Percentiles rank a stretch among this genome's conserved stretches.
phyloP scores from a whole-genome alignment of 2,113 vertebrate species.

The Otolemur garnettii region DNA sequence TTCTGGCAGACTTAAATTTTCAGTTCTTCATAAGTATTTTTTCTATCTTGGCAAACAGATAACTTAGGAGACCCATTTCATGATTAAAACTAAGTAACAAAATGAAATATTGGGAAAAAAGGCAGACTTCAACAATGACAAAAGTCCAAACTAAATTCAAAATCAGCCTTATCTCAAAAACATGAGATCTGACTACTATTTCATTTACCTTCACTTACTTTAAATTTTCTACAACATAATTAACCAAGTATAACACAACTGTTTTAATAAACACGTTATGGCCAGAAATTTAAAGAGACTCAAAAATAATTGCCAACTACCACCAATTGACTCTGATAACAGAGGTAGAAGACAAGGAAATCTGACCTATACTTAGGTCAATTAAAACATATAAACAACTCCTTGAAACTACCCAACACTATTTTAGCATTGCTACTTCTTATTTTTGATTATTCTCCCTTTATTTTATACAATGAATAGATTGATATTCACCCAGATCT shows the following conservation, averaged over 20 bases:
- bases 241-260: neutral
- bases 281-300: neutral
- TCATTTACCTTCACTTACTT: slow-evolving; percentile 10
- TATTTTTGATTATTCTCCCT: neutral
- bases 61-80: neutral
- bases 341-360: slow-evolving; percentile 26
- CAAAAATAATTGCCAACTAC: neutral
- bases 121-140: neutral
- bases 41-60: neutral
- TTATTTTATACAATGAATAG: neutral
- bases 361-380: neutral
- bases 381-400: slow-evolving; percentile 15
- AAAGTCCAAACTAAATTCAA: slow-evolving; percentile 23
- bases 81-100: slow-evolving; percentile 11
- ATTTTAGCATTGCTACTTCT: neutral
- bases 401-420: slow-evolving; percentile 3
- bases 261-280: slow-evolving; percentile 4
- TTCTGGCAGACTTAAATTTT: neutral
- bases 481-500: neutral
- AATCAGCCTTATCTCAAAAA: neutral
- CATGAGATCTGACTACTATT: neutral
- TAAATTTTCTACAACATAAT: neutral
- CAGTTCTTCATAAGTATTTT: neutral
- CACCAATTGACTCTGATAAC: neutral
- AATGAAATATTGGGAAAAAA: neutral